phyloP scores from a whole-genome alignment of 1,140 invertebrate species.

The Callitettix versicolor region DNA sequence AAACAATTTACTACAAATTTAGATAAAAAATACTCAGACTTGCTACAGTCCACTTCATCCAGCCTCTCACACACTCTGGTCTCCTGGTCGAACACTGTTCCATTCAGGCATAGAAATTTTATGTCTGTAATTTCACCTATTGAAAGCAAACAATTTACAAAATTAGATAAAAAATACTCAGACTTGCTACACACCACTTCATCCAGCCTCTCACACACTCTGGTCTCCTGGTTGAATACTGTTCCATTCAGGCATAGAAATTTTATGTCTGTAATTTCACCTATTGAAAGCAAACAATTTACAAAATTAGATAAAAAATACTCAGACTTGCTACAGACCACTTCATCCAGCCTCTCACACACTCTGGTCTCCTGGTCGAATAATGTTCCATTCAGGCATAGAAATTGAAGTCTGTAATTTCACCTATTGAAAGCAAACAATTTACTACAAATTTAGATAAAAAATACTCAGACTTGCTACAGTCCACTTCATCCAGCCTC shows the following conservation, averaged over 20 bases:
- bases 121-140: conserved; percentile 77
- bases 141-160: no score
- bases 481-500: conserved; percentile 74
- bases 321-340: conserved; percentile 73
- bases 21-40: conserved; percentile 72
- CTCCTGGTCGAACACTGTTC: conserved; percentile 78
- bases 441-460: conserved; percentile 71
- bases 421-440: no score
- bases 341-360: conserved; percentile 73
- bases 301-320: no score
- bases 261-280: conserved; percentile 75
- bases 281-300: no score
- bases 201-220: conserved; percentile 72
- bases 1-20: no score
- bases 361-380: conserved; percentile 79
- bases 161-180: conserved; percentile 72
- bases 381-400: conserved; percentile 75
- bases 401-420: conserved; percentile 78
- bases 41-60: conserved; percentile 74
- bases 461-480: conserved; percentile 74
- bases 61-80: conserved; percentile 73
- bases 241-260: conserved; percentile 78
- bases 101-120: conserved; percentile 74
- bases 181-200: conserved; percentile 77
- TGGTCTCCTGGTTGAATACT: conserved; percentile 75